These are phyloP conservation scores for Synanthedon tipuliformis DNA, from an alignment of 2,888 invertebrate species.

Conservation along the genomic window DNA sequence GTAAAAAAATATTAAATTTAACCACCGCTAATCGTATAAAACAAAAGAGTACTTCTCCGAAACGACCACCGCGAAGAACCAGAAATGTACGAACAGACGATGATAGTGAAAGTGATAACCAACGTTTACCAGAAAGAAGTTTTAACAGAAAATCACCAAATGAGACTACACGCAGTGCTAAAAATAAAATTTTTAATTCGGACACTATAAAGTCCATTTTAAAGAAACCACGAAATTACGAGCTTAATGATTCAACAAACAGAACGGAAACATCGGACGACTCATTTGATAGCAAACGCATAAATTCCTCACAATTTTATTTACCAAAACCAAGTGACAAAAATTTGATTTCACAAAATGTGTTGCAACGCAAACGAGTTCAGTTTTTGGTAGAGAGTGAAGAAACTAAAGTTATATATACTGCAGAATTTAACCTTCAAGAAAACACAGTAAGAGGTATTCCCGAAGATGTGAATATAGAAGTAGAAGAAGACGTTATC, in stretches of 20 bases:
- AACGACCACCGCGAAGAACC: slow-evolving; percentile 71
- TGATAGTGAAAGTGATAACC: slow-evolving; percentile 64
- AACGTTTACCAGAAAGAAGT: slow-evolving; percentile 41
- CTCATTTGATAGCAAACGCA: slow-evolving; percentile 36
- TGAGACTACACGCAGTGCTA: slow-evolving; percentile 31
- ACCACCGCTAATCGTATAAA: slow-evolving; percentile 45
- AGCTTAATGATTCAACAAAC: slow-evolving; percentile 24
- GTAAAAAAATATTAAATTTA: slow-evolving; percentile 39
- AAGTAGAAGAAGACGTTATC: slow-evolving; percentile 36
- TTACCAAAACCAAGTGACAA: slow-evolving; percentile 68
- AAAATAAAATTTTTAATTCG: slow-evolving; percentile 40
- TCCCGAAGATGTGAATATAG: slow-evolving; percentile 19
- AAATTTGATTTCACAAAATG: slow-evolving; percentile 30
- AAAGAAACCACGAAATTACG: slow-evolving; percentile 66
- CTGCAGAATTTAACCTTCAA: slow-evolving; percentile 59
- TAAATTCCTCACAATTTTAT: slow-evolving; percentile 71
- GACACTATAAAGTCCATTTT: slow-evolving; percentile 71
- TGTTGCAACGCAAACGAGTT: slow-evolving; percentile 74
- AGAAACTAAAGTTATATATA: slow-evolving; percentile 59
- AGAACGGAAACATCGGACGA: slow-evolving; percentile 41
- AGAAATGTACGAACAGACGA: slow-evolving; percentile 63
- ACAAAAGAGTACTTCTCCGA: slow-evolving; percentile 69
- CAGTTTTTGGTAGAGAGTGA: slow-evolving; percentile 79
- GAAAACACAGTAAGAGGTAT: slow-evolving; percentile 30
- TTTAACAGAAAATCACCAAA: slow-evolving; percentile 30